These are phyloP conservation scores for Malthinus seriepunctatus DNA, from an alignment of 2,888 invertebrate genomes.

Conservation along the genomic window DNA sequence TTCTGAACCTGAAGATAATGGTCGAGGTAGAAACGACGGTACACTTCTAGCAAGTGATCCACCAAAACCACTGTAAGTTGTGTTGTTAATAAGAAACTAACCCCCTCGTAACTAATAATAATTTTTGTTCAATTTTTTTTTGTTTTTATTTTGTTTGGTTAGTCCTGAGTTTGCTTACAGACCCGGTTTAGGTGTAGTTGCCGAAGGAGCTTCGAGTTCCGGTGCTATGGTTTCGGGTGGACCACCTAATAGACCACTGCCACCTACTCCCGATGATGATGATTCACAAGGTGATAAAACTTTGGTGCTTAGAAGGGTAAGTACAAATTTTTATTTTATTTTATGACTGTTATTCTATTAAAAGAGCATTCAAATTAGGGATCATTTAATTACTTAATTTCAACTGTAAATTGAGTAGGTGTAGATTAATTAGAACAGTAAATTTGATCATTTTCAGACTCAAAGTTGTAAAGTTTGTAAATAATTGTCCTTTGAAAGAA, in stretches of 20 bases:
- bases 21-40: constrained; percentile 85
- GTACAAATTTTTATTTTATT: constrained; percentile 53
- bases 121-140: background rate
- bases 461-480: background rate
- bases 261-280: constrained; percentile 94
- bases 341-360: background rate
- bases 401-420: no score
- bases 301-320: constrained; percentile 89
- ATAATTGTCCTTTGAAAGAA: background rate
- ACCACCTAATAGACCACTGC: constrained; percentile 89
- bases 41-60: constrained; percentile 95
- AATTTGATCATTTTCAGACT: no score
- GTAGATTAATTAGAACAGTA: no score
- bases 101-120: background rate
- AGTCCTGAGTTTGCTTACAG: constrained; percentile 85
- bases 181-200: constrained; percentile 68
- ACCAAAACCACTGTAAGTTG: constrained; percentile 91
- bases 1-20: constrained; percentile 81
- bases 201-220: constrained; percentile 58
- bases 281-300: constrained; percentile 78
- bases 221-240: constrained; percentile 61
- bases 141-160: constrained; percentile 54
- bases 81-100: background rate
- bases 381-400: no score
- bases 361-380: background rate